These are phyloP conservation scores for Gambelia wislizenii DNA, from an alignment of 2,797 vertebrate genomes.

Conservation along the genomic window DNA sequence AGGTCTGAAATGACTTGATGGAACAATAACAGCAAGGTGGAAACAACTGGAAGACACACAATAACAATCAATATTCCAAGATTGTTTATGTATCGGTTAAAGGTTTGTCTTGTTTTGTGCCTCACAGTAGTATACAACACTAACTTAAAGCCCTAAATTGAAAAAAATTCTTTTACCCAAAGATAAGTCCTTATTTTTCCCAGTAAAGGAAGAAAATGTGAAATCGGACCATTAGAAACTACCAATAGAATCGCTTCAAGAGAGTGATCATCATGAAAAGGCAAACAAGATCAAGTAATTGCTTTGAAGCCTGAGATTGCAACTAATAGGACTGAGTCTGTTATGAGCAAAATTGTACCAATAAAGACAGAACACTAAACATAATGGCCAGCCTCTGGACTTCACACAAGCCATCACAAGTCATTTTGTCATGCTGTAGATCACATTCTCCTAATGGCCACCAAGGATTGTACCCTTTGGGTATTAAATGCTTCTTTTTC, in stretches of 20 bases:
- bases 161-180: not conserved
- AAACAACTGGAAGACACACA: no score
- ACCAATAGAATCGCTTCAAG: not conserved
- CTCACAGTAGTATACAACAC: not conserved
- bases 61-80: no score
- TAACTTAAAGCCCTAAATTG: not conserved
- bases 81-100: no score
- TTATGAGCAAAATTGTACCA: not conserved
- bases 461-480: constrained; percentile 23
- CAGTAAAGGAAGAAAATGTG: not conserved
- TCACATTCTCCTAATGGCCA: not conserved
- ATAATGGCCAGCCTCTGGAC: not conserved
- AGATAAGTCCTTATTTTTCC: not conserved
- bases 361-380: not conserved
- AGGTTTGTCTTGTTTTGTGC: no score
- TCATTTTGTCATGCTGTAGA: not conserved
- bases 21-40: no score
- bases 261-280: not conserved
- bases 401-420: not conserved
- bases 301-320: not conserved
- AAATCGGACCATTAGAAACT: not conserved
- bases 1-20: no score
- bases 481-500: constrained; percentile 18
- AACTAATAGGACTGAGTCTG: not conserved
- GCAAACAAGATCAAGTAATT: constrained; percentile 18